Conservation (phyloP, 2,888 invertebrate species). For the Tipula unca region DNA sequence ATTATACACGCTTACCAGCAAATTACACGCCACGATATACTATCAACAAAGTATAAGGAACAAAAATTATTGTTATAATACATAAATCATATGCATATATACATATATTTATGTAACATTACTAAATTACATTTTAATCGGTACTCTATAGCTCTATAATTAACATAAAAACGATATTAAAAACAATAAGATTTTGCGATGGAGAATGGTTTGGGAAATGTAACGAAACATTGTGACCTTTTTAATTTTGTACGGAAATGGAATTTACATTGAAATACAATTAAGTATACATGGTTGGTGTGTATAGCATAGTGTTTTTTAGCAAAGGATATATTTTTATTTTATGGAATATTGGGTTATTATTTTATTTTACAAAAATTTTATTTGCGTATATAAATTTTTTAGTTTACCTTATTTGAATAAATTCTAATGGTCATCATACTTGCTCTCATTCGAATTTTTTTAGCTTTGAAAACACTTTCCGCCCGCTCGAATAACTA, state of each 20-base stretch:
- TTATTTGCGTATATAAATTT: no score
- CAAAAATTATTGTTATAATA: background rate
- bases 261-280: background rate
- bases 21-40: background rate
- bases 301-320: no score
- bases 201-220: no score
- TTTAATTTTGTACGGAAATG: background rate
- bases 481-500: no score
- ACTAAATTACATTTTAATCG: background rate
- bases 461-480: no score
- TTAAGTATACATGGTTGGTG: background rate
- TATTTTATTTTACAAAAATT: no score
- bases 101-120: background rate
- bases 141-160: background rate
- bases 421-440: no score
- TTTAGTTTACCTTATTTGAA: no score
- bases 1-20: background rate
- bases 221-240: background rate
- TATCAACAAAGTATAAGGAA: no score
- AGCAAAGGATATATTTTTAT: no score
- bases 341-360: no score
- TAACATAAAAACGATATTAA: background rate
- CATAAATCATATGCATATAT: background rate
- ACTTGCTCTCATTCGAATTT: no score
- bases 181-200: background rate